Conservation (phyloP, 2,888 invertebrate genomes). For the Periphyllus acericola region DNA sequence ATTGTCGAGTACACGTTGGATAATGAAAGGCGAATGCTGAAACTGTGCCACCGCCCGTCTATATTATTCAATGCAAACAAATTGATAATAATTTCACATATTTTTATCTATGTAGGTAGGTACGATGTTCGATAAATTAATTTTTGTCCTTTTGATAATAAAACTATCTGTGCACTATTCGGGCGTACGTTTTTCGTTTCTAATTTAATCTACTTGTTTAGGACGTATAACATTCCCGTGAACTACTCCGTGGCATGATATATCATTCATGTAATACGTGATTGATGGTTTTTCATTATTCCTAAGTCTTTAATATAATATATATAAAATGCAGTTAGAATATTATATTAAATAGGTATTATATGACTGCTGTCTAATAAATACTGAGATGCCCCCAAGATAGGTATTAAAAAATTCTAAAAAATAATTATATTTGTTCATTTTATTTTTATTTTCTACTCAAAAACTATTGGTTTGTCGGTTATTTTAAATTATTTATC, state of each 20-base stretch:
- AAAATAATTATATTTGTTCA: no score
- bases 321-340: no score
- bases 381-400: neutral
- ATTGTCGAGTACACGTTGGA: neutral
- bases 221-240: neutral
- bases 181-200: neutral
- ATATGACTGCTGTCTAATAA: no score
- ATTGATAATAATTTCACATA: neutral
- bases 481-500: no score
- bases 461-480: no score
- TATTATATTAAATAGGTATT: no score
- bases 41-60: neutral
- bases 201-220: constrained; percentile 13
- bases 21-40: constrained; percentile 3
- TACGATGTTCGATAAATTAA: neutral
- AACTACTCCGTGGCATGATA: neutral
- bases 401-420: neutral
- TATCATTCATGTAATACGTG: neutral
- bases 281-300: no score
- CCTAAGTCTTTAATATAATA: no score
- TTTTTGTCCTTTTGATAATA: neutral
- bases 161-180: neutral
- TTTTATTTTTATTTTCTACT: no score
- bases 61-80: neutral
- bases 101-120: constrained; percentile 5